Conservation (phyloP, 2,888 invertebrate species). For the Crematogaster levior region DNA sequence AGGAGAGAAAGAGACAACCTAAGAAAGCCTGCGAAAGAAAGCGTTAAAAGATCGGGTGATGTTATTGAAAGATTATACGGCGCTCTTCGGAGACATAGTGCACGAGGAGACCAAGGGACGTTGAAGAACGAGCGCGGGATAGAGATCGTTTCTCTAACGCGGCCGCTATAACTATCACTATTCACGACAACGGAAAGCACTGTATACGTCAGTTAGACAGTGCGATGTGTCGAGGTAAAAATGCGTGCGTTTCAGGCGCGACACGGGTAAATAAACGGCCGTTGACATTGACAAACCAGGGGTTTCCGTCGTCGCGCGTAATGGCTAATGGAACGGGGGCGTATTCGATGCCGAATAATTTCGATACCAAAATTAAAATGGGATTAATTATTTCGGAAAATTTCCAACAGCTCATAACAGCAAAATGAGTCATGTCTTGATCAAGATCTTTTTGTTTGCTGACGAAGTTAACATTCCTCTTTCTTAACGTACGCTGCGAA, state of each 20-base stretch:
- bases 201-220: conserved; percentile 16
- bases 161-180: conserved; percentile 21
- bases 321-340: conserved; percentile 58
- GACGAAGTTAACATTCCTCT: background rate
- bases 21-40: conserved; percentile 17
- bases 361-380: background rate
- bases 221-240: conserved; percentile 44
- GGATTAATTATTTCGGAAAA: background rate
- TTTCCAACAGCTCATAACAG: background rate
- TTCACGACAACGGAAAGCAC: background rate
- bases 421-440: background rate
- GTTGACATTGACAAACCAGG: conserved; percentile 66
- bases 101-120: conserved; percentile 3
- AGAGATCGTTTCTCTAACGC: conserved; percentile 19
- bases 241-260: conserved; percentile 40
- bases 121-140: conserved; percentile 18
- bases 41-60: conserved; percentile 20
- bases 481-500: background rate
- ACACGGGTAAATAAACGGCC: conserved; percentile 69
- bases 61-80: conserved; percentile 36
- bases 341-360: background rate
- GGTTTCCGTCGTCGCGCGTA: conserved; percentile 62
- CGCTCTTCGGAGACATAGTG: conserved; percentile 24
- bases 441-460: background rate
- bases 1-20: conserved; percentile 12